Evolutionary conservation across 2,888 invertebrate species (phyloP).

Genomic region (Myathropa florea): DNA sequence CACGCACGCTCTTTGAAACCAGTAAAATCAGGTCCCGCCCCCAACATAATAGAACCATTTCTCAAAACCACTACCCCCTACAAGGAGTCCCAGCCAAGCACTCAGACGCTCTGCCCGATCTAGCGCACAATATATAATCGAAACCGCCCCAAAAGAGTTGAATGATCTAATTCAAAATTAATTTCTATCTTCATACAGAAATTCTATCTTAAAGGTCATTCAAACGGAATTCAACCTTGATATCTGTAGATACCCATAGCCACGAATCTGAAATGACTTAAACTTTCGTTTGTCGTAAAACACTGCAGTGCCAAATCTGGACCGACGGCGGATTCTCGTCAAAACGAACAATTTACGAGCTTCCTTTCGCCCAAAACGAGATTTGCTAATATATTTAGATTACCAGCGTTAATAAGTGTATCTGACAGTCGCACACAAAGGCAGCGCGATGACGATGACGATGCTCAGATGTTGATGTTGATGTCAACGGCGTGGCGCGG

Average conservation of each 20-base stretch:
- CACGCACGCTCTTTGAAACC: neutral
- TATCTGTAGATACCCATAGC: neutral
- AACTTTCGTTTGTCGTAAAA: conserved; percentile 13
- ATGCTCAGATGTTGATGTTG: neutral
- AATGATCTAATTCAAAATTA: conserved; percentile 45
- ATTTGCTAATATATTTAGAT: neutral
- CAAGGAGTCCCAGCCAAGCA: neutral
- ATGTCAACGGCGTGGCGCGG: no score
- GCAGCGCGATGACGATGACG: neutral
- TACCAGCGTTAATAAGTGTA: neutral
- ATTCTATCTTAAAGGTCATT: conserved; percentile 18
- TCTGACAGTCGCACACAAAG: neutral
- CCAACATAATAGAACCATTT: neutral
- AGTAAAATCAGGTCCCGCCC: neutral
- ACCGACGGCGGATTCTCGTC: conserved; percentile 6
- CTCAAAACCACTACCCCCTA: neutral
- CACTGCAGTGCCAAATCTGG: conserved; percentile 27
- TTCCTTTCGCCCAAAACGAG: conserved; percentile 5
- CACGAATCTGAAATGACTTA: conserved; percentile 2
- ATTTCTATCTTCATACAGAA: neutral
- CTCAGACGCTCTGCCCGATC: neutral
- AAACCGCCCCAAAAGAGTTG: conserved; percentile 1
- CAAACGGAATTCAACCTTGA: conserved; percentile 29
- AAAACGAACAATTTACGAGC: neutral
- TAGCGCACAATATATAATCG: neutral